Evolutionary conservation across 2,797 vertebrate genomes (phyloP), one percentile per base, ranked within the genome.

Genomic region (Oreortyx pictus): DNA sequence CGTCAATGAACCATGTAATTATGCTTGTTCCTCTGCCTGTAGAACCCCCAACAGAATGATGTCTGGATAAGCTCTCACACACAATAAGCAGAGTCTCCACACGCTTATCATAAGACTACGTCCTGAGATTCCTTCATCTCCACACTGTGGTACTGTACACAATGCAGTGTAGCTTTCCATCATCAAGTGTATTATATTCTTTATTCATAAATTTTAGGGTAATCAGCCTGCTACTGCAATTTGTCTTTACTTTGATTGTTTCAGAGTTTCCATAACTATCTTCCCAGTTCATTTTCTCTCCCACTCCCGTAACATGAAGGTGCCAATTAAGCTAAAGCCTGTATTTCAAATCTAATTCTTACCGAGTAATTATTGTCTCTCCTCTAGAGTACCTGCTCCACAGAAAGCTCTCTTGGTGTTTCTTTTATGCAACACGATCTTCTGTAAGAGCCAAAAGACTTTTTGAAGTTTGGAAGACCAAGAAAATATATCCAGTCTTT

Each of bases 81-180:
- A 37, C 22, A 39, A 24, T 50, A 62, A 70, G 43, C n/a, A 59
- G 72, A 85, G 18, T 35, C 10, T 79, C 56, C 41, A 37, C 4
- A 31, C 2, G 0, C 39, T 66, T 79, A 60, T 39, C 20, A 71
- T 23, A 17, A 61, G 35, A 52, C 4, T 57, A 11, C 8, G 33
- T 11, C 47, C 66, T 71, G 46, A 16, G 43, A 43, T 27, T 52
- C 33, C 33, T 61, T 46, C 61, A 88, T 37, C n/a, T 52, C 37
- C 13, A 74, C 46, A 57, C 0, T 0, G 68, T 41, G 57, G 14
- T 14, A 79, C 23, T 20, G 20, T 14, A 83, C 4, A 8, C 4
- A 2, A 14, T 9, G 8, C 50, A 77, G 27, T 9, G n/a, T 41
- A 64, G 49, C 41, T 49, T 23, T 57, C 78, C 9, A 7, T 13